A percentile compares a stretch with the other conserved stretches of the same genome.
phyloP scores from a whole-genome alignment of 1,140 invertebrate species.

The Caerostris darwini region DNA sequence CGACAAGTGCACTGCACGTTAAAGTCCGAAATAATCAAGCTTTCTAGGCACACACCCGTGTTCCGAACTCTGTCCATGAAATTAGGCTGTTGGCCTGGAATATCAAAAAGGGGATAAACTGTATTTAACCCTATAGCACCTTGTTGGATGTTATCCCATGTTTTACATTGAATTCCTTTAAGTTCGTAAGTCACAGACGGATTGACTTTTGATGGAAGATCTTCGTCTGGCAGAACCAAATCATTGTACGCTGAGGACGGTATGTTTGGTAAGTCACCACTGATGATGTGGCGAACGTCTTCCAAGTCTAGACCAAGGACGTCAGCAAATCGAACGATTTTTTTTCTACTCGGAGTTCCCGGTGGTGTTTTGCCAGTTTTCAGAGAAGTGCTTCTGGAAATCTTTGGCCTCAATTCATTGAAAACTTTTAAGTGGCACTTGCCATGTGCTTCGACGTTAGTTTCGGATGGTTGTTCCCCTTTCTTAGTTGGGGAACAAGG shows the following conservation, averaged over 20 bases:
- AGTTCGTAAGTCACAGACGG: slow-evolving; percentile 82
- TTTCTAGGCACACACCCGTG: slow-evolving; percentile 91
- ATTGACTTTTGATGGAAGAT: slow-evolving; percentile 80
- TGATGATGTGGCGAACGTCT: slow-evolving; percentile 85
- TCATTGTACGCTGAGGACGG: slow-evolving; percentile 89
- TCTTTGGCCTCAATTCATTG: slow-evolving; percentile 82
- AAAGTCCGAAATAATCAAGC: slow-evolving; percentile 87
- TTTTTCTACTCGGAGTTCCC: slow-evolving; percentile 90
- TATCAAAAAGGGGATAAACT: slow-evolving; percentile 88
- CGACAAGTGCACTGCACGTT: slow-evolving; percentile 93
- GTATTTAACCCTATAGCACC: slow-evolving; percentile 1
- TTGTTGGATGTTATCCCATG: not conserved
- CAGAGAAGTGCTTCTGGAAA: slow-evolving; percentile 91
- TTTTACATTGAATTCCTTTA: slow-evolving; percentile 84
- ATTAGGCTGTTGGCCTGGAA: slow-evolving; percentile 88
- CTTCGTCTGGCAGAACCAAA: slow-evolving; percentile 77
- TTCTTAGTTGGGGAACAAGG: not conserved
- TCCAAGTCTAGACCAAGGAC: slow-evolving; percentile 95
- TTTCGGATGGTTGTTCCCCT: not conserved
- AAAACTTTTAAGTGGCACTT: not conserved
- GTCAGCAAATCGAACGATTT: slow-evolving; percentile 97
- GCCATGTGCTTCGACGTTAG: not conserved
- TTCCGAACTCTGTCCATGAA: slow-evolving; percentile 90
- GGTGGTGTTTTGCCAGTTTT: slow-evolving; percentile 96
- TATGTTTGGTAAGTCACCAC: slow-evolving; percentile 92